These are phyloP conservation scores for Eupithecia subumbrata DNA, from an alignment of 2,888 invertebrate species.

Conservation along the genomic window DNA sequence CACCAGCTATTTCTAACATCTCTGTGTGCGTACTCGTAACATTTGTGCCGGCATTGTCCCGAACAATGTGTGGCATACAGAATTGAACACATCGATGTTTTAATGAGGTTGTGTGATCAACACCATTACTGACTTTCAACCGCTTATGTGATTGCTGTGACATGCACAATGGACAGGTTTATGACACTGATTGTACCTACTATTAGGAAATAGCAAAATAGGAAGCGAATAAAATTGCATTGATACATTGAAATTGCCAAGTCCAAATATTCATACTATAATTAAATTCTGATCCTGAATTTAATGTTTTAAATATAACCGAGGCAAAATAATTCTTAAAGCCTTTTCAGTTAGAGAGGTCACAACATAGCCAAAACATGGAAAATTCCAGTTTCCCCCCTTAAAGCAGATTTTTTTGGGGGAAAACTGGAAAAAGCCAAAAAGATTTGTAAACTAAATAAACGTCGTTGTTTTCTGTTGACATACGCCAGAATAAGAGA, in stretches of 20 bases:
- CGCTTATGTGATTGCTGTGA: constrained; percentile 22
- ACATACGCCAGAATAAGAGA: neutral
- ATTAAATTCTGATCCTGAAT: neutral
- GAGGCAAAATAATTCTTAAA: neutral
- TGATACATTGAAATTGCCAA: neutral
- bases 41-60: constrained; percentile 5
- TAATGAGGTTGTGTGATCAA: constrained; percentile 31
- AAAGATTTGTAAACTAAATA: neutral
- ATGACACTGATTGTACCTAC: neutral
- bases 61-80: constrained; percentile 7
- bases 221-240: neutral
- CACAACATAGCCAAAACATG: neutral
- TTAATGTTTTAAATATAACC: neutral
- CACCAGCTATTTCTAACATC: neutral
- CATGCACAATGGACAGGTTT: constrained; percentile 10
- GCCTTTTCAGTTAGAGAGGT: neutral
- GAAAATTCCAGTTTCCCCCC: too few relatives aligned
- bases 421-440: neutral
- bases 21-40: constrained; percentile 2
- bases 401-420: too few relatives aligned
- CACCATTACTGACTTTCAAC: constrained; percentile 18
- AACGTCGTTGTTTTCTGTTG: neutral
- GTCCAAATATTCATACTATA: neutral
- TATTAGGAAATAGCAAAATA: neutral
- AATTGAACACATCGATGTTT: constrained; percentile 29